Evolutionary conservation across 2,888 invertebrate genomes (phyloP), one percentile per base, ranked within the genome.

Genomic region (Tuta absoluta): DNA sequence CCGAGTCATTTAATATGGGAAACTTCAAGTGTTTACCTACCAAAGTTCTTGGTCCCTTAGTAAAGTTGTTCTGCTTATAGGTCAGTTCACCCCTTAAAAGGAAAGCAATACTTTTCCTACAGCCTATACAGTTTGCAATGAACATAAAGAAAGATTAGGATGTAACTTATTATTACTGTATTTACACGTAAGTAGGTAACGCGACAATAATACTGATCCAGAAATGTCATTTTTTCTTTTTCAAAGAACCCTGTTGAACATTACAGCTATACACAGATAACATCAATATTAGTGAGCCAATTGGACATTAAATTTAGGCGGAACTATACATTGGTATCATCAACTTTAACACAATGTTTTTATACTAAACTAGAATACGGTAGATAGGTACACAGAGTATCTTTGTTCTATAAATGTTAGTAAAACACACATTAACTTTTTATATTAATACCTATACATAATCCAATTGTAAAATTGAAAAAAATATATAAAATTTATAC

Each of bases 221-320:
- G 19, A 51, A 21, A 51, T 19, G 17, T 4, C 23, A 10, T 23
- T 10, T n/a, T 19, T 21, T 23, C 19, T 7, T 23, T 51, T n/a
- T 51, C 33, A 33, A 51, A 19, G 7, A 51, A 51, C 51, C 21
- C 51, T 51, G 51, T 51, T 17, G 4, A 45, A 45, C 14, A 14
- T 45, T 51, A 51, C 21, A 51, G 19, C 51, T 51, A 51, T 51
- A 45, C 23, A 51, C 23, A 69, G 68, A 38, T 33, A 38, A 38
- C 24, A 49, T 45, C 41, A 62, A 14, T n/a, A n/a, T 37, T 48
- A 23, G 8, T 51, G 51, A 51, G 51, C 51, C 51, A 51, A 51
- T 51, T 49, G 21, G 11, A n/a, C 51, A 17, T 12, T 23, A 21
- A 51, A 51, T 51, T 51, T 51, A 21, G 51, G 51, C 51, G 51